Conservation (phyloP, 2,113 vertebrate genomes). For the Sialia sialis region DNA sequence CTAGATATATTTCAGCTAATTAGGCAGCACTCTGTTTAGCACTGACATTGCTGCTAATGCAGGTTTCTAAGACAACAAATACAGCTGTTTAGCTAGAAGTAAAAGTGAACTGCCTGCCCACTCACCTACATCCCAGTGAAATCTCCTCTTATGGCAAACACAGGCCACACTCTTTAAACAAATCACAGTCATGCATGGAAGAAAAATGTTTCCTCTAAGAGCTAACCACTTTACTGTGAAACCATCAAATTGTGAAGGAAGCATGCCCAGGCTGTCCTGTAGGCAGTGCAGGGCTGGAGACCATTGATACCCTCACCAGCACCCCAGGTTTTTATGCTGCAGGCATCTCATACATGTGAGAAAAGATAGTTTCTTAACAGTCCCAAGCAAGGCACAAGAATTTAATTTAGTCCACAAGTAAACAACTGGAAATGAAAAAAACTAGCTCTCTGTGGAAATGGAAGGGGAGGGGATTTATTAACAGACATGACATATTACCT, state of each 20-base stretch:
- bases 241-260: not conserved
- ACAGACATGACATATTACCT: not conserved
- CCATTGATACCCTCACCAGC: not conserved
- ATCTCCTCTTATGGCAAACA: not conserved
- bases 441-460: accelerated
- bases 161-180: not conserved
- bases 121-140: not conserved
- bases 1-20: not conserved
- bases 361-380: not conserved
- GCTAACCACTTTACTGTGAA: not conserved
- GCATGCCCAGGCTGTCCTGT: not conserved
- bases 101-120: not conserved
- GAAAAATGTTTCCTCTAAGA: not conserved
- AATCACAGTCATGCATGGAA: not conserved
- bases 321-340: not conserved
- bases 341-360: accelerated
- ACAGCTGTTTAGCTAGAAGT: not conserved
- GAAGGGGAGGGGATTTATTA: not conserved
- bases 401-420: not conserved
- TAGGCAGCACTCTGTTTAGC: not conserved
- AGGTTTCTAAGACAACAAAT: not conserved
- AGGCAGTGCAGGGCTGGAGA: not conserved
- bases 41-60: not conserved
- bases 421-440: not conserved
- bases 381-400: not conserved